Evolutionary conservation across 2,888 invertebrate species (phyloP).

Genomic region (Drosophila nigricruria): DNA sequence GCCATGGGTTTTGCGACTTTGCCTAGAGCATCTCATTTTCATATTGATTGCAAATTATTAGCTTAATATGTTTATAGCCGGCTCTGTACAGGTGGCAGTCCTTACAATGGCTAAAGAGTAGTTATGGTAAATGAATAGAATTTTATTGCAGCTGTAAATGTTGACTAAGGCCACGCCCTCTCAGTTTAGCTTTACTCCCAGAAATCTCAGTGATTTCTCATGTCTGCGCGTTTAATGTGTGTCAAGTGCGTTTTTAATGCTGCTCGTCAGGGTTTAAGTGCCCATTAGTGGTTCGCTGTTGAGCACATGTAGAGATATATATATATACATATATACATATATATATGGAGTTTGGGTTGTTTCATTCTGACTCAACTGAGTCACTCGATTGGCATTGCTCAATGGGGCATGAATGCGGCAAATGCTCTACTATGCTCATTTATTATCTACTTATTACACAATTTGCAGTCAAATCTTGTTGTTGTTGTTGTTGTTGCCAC

Average conservation of each 20-base stretch:
- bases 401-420: conserved; percentile 72
- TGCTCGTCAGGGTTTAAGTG: conserved; percentile 66
- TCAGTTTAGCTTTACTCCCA: not conserved
- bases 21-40: conserved; percentile 45
- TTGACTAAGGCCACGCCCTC: not conserved
- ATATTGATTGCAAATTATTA: conserved; percentile 73
- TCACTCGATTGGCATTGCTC: conserved; percentile 65
- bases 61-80: conserved; percentile 63
- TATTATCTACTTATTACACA: conserved; percentile 75
- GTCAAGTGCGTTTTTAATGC: conserved; percentile 76
- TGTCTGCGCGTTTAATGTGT: conserved; percentile 59
- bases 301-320: not conserved
- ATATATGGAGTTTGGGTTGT: conserved; percentile 23
- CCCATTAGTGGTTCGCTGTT: conserved; percentile 48
- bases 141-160: not conserved
- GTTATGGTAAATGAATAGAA: not conserved
- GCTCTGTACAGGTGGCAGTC: conserved; percentile 28
- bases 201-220: conserved; percentile 1
- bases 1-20: conserved; percentile 17
- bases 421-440: conserved; percentile 60
- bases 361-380: conserved; percentile 33
- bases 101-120: not conserved
- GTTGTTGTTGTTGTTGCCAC: conserved; percentile 12
- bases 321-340: no score
- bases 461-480: conserved; percentile 46